Conservation (phyloP, 2,888 invertebrate species). For the Onthophagus sagittarius region DNA sequence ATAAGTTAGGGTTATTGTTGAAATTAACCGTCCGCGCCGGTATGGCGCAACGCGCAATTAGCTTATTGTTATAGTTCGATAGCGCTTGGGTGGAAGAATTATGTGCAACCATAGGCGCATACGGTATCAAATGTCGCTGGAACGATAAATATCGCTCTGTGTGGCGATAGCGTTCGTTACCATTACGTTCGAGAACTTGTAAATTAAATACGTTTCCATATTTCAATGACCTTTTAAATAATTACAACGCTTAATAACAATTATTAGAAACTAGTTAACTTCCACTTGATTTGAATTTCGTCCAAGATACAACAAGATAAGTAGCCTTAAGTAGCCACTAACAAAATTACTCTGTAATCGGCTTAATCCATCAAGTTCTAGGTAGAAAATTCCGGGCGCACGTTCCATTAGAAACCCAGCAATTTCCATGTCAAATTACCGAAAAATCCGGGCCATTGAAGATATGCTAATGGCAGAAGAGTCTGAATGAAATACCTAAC, state of each 20-base stretch:
- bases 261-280: too few relatives aligned
- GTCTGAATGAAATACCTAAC: not conserved
- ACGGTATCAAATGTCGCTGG: not conserved
- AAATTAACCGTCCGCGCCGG: not conserved
- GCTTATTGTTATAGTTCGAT: not conserved
- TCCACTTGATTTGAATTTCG: too few relatives aligned
- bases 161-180: not conserved
- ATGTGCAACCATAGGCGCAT: not conserved
- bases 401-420: not conserved
- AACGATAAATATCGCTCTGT: not conserved
- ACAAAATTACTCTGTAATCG: not conserved
- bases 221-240: too few relatives aligned
- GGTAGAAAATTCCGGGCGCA: not conserved
- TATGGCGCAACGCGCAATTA: not conserved
- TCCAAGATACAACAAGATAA: not conserved
- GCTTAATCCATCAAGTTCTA: not conserved
- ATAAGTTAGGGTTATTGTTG: not conserved
- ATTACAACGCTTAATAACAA: too few relatives aligned
- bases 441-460: not conserved
- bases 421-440: not conserved
- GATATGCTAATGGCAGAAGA: not conserved
- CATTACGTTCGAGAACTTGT: not conserved
- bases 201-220: not conserved
- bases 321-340: not conserved
- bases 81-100: not conserved